These are phyloP conservation scores for Lasioglossum lativentre DNA, from an alignment of 2,888 invertebrate genomes.

Conservation along the genomic window DNA sequence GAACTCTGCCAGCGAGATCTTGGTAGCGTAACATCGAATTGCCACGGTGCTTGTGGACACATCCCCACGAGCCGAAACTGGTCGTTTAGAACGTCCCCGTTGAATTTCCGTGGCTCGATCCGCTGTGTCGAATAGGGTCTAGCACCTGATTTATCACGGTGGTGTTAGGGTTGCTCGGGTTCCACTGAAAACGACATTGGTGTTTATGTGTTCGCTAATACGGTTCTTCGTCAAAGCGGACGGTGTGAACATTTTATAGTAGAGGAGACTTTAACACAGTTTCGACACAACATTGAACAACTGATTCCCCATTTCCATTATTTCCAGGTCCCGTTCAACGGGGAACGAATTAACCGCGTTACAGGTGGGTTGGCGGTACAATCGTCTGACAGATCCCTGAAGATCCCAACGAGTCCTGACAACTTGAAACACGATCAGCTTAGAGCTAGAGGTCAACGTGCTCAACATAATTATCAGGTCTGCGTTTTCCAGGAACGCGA, in stretches of 20 bases:
- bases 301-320: too few species aligned
- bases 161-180: neutral
- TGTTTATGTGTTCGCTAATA: neutral
- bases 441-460: neutral
- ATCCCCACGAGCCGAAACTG: neutral
- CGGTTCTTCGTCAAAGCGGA: neutral
- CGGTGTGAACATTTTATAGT: neutral
- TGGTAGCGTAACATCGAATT: constrained; percentile 62
- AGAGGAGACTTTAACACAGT: neutral
- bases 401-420: neutral
- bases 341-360: neutral
- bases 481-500: neutral
- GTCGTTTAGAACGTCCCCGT: neutral
- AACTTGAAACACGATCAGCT: neutral
- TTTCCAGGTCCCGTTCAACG: too few species aligned
- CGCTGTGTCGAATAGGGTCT: neutral
- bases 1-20: constrained; percentile 52
- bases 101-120: neutral
- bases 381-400: neutral
- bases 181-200: neutral
- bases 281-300: too few species aligned
- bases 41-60: constrained; percentile 31
- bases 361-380: neutral
- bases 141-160: neutral
- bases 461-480: neutral